A percentile compares a stretch with the other conserved stretches of the same genome.
Conservation (phyloP, 1,140 invertebrate genomes). For the Drosophila grimshawi region DNA sequence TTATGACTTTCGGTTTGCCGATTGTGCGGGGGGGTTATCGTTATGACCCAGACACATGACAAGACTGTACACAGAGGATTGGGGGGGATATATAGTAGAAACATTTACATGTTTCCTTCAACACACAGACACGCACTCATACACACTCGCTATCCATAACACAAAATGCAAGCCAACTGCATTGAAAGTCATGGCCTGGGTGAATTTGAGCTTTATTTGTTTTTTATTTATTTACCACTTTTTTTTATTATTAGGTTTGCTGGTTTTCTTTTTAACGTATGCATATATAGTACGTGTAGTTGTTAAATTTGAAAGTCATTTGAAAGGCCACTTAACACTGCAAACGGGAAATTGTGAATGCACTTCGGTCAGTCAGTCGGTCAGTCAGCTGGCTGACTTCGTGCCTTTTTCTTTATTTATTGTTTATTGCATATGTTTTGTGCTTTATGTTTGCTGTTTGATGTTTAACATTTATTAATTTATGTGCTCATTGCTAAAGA, state of each 20-base stretch:
- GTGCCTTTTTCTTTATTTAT: constrained; percentile 24
- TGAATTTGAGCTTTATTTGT: constrained; percentile 23
- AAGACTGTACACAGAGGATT: constrained; percentile 27
- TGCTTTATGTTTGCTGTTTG: constrained; percentile 25
- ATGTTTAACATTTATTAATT: constrained; percentile 60
- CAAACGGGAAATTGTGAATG: constrained; percentile 35
- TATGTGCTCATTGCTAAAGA: constrained; percentile 71
- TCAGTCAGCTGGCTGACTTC: constrained; percentile 5
- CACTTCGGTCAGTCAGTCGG: constrained; percentile 11
- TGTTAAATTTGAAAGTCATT: constrained; percentile 48
- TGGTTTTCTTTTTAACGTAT: constrained; percentile 25
- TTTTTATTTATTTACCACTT: constrained; percentile 13
- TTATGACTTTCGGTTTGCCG: constrained; percentile 51
- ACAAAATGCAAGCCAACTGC: constrained; percentile 39
- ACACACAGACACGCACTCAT: constrained; percentile 7
- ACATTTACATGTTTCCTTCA: constrained; percentile 67
- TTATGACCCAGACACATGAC: constrained; percentile 65
- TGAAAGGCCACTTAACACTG: constrained; percentile 45
- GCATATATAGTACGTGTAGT: neutral
- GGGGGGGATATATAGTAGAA: constrained; percentile 33
- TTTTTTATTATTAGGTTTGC: constrained; percentile 27
- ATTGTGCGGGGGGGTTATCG: constrained; percentile 25
- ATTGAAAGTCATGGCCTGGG: constrained; percentile 69
- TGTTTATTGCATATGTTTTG: constrained; percentile 13
- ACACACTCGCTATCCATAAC: neutral